Conservation (phyloP, 2,797 vertebrate species). For the Pseudotriccus pelzelni region DNA sequence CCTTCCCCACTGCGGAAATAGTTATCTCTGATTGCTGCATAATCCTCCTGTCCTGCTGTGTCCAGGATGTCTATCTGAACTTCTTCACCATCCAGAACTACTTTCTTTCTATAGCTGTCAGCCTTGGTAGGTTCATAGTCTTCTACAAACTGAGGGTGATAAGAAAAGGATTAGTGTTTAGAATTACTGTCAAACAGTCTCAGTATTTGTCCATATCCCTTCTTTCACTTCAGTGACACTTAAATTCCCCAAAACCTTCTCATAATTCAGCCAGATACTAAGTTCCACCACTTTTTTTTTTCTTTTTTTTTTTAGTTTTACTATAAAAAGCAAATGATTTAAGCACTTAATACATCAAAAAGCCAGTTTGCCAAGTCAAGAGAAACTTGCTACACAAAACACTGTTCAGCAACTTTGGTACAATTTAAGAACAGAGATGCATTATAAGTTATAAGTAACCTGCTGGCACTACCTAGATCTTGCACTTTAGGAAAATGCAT, state of each 20-base stretch:
- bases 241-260: not conserved
- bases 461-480: not conserved
- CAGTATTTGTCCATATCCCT: not conserved
- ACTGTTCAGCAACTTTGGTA: not conserved
- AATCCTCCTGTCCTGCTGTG: slow-evolving; percentile 97
- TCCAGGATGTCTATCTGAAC: slow-evolving; percentile 98
- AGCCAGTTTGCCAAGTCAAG: not conserved
- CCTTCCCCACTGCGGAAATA: slow-evolving; percentile 97
- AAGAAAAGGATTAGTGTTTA: not conserved
- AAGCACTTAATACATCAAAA: slow-evolving; percentile 8
- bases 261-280: not conserved
- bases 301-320: not conserved
- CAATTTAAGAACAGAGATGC: not conserved
- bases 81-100: slow-evolving; percentile 97
- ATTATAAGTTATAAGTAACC: not conserved
- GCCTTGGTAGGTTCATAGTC: slow-evolving; percentile 99
- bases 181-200: not conserved
- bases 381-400: not conserved
- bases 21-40: slow-evolving; percentile 96
- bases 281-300: not conserved
- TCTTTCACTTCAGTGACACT: not conserved
- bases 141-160: slow-evolving; percentile 89
- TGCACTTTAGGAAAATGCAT: not conserved
- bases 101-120: slow-evolving; percentile 98
- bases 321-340: not conserved